Percentiles rank a stretch among this genome's conserved stretches.
phyloP scores from a whole-genome alignment of 64 coral and sea anemone genomes.

The Anthopleura sola region DNA sequence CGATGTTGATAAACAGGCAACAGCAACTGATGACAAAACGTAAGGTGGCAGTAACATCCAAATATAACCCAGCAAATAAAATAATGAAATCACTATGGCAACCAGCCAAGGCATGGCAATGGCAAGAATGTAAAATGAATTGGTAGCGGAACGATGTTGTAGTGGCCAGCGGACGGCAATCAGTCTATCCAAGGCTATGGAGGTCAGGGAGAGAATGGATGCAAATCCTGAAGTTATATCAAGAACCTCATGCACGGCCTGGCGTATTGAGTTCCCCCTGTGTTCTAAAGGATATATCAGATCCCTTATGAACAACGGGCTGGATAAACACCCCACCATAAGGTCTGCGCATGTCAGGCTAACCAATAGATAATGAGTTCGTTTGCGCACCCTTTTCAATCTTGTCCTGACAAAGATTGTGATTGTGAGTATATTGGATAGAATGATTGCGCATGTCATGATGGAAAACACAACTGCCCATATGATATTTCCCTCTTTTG shows the following conservation, averaged over 20 bases:
- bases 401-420: constrained; percentile 36
- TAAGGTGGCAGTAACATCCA: constrained; percentile 2
- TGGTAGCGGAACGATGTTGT: constrained; percentile 22
- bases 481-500: not conserved
- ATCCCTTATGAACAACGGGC: constrained; percentile 37
- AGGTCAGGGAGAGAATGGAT: constrained; percentile 41
- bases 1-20: constrained; percentile 29
- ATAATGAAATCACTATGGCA: constrained; percentile 18
- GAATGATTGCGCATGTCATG: constrained; percentile 22
- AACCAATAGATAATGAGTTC: constrained; percentile 50
- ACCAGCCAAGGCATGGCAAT: constrained; percentile 35
- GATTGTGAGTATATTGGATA: constrained; percentile 36
- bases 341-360: constrained; percentile 53
- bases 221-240: constrained; percentile 53
- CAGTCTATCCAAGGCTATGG: constrained; percentile 36
- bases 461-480: constrained; percentile 42
- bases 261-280: not conserved
- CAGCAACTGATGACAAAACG: constrained; percentile 22
- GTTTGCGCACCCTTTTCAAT: constrained; percentile 29
- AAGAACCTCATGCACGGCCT: constrained; percentile 2
- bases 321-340: constrained; percentile 36
- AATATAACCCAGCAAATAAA: constrained; percentile 6
- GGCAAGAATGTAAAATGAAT: constrained; percentile 19
- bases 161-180: constrained; percentile 42
- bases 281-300: constrained; percentile 17